Evolutionary conservation across 2,113 vertebrate genomes (phyloP), one percentile per base, ranked within the genome.

Genomic region (Centropus bengalensis): DNA sequence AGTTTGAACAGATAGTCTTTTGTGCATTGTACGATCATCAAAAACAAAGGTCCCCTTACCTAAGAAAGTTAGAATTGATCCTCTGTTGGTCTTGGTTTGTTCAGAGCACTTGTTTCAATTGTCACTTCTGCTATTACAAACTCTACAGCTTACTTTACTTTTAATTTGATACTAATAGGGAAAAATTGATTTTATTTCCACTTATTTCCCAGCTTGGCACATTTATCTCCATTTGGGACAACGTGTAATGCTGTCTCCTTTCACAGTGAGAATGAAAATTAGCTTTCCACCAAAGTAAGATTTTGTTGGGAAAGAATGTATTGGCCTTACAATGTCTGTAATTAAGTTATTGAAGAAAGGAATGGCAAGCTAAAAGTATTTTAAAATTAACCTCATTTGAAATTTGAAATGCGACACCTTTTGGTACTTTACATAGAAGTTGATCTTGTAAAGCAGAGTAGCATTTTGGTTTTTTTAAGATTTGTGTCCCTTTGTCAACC

Each of bases 181-280:
- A 93, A 94, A 93, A 93, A 86, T 86, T 92, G 71, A 90, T 93
- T 96, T 96, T 93, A 94, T 94, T 95, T 95, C 78, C 67, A 82
- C 91, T 82, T 87, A 91, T 62, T 96, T 95, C 75, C 82, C 52
- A 63, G 38, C 23, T 86, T 88, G 55, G 93, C 84, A 94, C 63
- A 45, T 69, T 85, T 28, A 1, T 91, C 91, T 93, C 79, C 59
- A 91, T 74, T 88, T 94, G 77, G 84, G 86, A 79, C 84, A 91
- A 52, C 32, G 62, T 10, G 12, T 10, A 26, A 42, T 63, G 36
- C 54, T 66, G 54, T 44, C 40, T 92, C 12, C 15, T 30, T 82
- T 85, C 32, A 67, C 22, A 22, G 19, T 22, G 67, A 76, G 63
- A 63, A 73, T 38, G 67, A 85, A 94, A 94, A 96, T 67, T 77